Base-by-base conservation (phyloP, 2,113 vertebrate genomes). In the Tenebrosternarchus preto region DNA sequence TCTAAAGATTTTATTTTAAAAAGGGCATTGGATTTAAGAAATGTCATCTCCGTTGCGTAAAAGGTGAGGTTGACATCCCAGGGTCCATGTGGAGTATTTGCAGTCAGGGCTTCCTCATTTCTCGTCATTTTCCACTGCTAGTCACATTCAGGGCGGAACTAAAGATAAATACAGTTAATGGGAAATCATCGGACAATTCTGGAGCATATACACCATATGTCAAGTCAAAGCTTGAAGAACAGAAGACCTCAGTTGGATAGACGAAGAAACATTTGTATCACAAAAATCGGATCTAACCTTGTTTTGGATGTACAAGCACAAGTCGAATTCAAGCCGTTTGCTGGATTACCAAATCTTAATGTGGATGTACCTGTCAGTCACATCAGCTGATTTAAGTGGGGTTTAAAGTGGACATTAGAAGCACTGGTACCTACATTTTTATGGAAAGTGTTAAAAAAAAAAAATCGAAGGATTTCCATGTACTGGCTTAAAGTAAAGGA, bases 321-420 rank as follows among this genome's bases (percentile, higher is more conserved):
- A 78, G 73, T 60, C 66, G 86, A 84, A 80, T 82, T 50, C 43
- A 43, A 43, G 43, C 15, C 43, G 15, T 12, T 50, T 76, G 19
- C 53, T 73, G 92, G 92, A 93, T 91, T 92, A 92, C 83, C 85
- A 75, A 50, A 19, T 78, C 68, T 46, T 67, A 82, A 22, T 78
- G 75, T 91, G 92, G 91, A 93, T 91, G 83, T 90, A 91, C 86
- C 87, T 67, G 86, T 85, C 50, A 27, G 59, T 75, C 50, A 50
- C 43, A 50, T 50, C 27, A 22, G 36, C 75, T 80, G 61, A 57
- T 63, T 73, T 36, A 19, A 46, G 60, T 67, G 31, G 78, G 56
- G n/a, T 78, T 57, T 88, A 80, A 64, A 87, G 73, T 86, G 85
- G 80, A 84, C 36, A 63, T 80, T 31, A 50, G 53, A 82, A 69